Evolutionary conservation across 1,140 invertebrate genomes (phyloP).

Genomic region (Anthonomus grandis): DNA sequence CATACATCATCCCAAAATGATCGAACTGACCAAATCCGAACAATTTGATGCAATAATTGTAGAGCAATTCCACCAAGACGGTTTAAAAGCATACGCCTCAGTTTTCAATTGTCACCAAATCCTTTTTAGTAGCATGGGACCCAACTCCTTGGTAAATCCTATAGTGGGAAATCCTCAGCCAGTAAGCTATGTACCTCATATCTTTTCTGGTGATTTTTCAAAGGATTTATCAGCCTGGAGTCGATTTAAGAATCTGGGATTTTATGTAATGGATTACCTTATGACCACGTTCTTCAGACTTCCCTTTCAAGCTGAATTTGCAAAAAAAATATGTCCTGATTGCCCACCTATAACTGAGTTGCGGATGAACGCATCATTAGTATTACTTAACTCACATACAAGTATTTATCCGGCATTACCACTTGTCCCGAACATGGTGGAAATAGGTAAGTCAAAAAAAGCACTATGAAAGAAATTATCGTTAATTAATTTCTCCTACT

Average conservation of each 20-base stretch:
- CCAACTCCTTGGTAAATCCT: constrained; percentile 27
- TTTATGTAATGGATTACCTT: constrained; percentile 13
- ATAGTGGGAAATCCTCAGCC: constrained; percentile 46
- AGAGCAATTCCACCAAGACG: constrained; percentile 50
- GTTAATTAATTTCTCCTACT: too few relatives aligned
- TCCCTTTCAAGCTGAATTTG: constrained; percentile 41
- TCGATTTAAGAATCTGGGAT: constrained; percentile 46
- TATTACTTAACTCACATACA: constrained; percentile 58
- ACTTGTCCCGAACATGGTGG: constrained; percentile 54
- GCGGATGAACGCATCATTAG: constrained; percentile 51
- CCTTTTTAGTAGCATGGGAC: constrained; percentile 44
- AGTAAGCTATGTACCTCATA: constrained; percentile 44
- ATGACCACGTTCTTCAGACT: constrained; percentile 5
- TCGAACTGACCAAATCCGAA: constrained; percentile 27
- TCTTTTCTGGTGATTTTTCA: constrained; percentile 33
- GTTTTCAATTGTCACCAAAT: constrained; percentile 48
- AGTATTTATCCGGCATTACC: constrained; percentile 54
- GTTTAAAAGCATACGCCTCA: constrained; percentile 46
- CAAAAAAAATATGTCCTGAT: constrained; percentile 46
- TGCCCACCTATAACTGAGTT: constrained; percentile 52
- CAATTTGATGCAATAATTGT: constrained; percentile 52
- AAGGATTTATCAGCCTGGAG: constrained; percentile 51
- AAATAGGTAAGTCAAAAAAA: constrained; percentile 54
- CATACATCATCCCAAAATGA: constrained; percentile 22
- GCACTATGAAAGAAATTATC: too few relatives aligned